Evolutionary conservation across 2,888 invertebrate genomes (phyloP).

Genomic region (Amaurobius ferox): DNA sequence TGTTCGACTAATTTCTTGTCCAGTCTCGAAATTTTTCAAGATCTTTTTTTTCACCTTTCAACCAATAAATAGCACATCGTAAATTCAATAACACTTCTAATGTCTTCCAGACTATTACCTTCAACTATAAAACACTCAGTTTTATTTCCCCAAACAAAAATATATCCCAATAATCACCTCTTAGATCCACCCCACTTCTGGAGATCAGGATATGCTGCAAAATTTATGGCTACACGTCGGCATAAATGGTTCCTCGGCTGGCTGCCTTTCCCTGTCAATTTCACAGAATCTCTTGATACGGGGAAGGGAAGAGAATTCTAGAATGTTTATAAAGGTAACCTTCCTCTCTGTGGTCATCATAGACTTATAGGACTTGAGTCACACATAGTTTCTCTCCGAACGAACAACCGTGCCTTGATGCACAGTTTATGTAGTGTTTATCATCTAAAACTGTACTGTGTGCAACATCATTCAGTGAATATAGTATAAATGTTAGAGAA

Average conservation of each 20-base stretch:
- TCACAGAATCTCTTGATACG: conserved; percentile 31
- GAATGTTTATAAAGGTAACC: conserved; percentile 43
- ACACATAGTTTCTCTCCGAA: conserved; percentile 3
- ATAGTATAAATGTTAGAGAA: too few relatives aligned
- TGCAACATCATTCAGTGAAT: not conserved
- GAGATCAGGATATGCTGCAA: conserved; percentile 8
- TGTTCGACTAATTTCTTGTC: too few relatives aligned
- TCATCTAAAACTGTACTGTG: not conserved
- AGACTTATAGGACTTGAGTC: conserved; percentile 40
- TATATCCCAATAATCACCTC: not conserved
- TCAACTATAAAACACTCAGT: not conserved
- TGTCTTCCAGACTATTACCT: not conserved
- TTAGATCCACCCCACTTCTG: not conserved
- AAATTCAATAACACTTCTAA: too few relatives aligned
- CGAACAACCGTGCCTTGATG: not conserved
- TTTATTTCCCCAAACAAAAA: not conserved
- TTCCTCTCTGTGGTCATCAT: conserved; percentile 21
- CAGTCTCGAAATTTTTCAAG: too few relatives aligned
- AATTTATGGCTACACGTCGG: conserved; percentile 6
- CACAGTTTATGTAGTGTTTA: not conserved
- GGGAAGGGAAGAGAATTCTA: not conserved
- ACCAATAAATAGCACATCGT: too few relatives aligned
- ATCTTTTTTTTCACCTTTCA: too few relatives aligned
- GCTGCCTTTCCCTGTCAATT: conserved; percentile 27
- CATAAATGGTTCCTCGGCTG: conserved; percentile 22